These are phyloP conservation scores for Ametastegia equiseti DNA, from an alignment of 2,888 invertebrate genomes.

Conservation along the genomic window DNA sequence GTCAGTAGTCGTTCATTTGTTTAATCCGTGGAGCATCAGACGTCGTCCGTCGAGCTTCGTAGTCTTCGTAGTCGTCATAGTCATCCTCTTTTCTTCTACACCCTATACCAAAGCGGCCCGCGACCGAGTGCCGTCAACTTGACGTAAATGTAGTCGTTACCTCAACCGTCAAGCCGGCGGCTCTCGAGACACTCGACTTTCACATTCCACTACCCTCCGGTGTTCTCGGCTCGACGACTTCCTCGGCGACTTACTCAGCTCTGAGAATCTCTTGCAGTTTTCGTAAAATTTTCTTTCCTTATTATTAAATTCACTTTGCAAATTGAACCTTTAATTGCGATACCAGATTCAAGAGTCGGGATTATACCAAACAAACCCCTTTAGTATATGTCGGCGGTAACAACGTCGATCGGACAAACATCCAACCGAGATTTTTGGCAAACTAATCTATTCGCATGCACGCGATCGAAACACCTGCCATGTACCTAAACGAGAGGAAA, in stretches of 20 bases:
- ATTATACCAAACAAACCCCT: no score
- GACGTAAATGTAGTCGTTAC: slow-evolving; percentile 50
- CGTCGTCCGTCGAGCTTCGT: slow-evolving; percentile 33
- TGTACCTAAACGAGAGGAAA: not conserved
- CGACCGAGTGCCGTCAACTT: slow-evolving; percentile 46
- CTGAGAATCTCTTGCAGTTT: not conserved
- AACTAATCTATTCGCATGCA: no score
- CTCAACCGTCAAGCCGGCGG: slow-evolving; percentile 46
- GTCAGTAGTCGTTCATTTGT: slow-evolving; percentile 48
- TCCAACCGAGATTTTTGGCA: no score
- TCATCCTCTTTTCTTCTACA: not conserved
- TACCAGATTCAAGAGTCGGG: not conserved
- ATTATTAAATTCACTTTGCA: not conserved
- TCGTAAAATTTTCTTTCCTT: not conserved
- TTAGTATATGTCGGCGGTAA: no score
- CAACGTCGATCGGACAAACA: no score
- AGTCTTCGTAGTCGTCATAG: no score
- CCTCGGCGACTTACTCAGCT: slow-evolving; percentile 2
- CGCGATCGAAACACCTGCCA: not conserved
- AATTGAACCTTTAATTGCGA: not conserved
- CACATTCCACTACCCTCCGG: slow-evolving; percentile 35
- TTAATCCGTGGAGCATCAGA: slow-evolving; percentile 37
- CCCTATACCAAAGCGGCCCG: not conserved
- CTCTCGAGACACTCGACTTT: slow-evolving; percentile 48
- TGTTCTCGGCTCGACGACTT: slow-evolving; percentile 44